Evolutionary conservation across 2,113 vertebrate genomes (phyloP), one percentile per base, ranked within the genome.

Genomic region (Corvus hawaiiensis): DNA sequence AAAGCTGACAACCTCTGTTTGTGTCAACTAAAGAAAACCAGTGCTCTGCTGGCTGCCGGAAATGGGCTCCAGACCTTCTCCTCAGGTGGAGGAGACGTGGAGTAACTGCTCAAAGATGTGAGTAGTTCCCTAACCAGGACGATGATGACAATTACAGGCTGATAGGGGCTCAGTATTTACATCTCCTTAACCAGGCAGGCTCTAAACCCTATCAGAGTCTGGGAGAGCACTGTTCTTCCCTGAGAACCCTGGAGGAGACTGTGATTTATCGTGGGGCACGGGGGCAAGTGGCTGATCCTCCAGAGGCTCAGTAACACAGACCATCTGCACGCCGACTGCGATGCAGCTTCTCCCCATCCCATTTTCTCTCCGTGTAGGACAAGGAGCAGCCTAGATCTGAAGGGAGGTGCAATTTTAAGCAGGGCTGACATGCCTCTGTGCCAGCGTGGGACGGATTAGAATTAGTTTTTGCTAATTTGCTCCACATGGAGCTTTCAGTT

Each of bases 21-120:
- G 96, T 93, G 97, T 97, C 97, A 97, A 41, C 44, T 41, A 85
- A 90, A 87, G 87, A 12, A 87, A 95, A 93, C 58, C 95, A 93
- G 96, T 48, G 95, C 92, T 41, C 93, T 91, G 91, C 85, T 51
- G 86, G 93, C 91, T 93, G 96, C 93, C 39, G 85, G 97, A 97
- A 98, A 97, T 91, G 90, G 96, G 94, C 95, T 97, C 94, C 98
- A 98, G 97, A 94, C 94, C 91, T 97, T 97, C 97, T 96, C 71
- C 89, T 82, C 78, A 71, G 88, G 43, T 90, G 44, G 52, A 90
- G 88, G 95, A 97, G 97, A 94, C 93, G 64, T 4, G 69, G 96
- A 90, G 81, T 95, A 97, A 96, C 95, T 88, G 91, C 96, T 97
- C 91, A 96, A 43, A 98, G 95, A 96, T 96, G 96, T 56, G 83